phyloP scores from a whole-genome alignment of 2,888 invertebrate species.

The Nemotelus pantherinus region DNA sequence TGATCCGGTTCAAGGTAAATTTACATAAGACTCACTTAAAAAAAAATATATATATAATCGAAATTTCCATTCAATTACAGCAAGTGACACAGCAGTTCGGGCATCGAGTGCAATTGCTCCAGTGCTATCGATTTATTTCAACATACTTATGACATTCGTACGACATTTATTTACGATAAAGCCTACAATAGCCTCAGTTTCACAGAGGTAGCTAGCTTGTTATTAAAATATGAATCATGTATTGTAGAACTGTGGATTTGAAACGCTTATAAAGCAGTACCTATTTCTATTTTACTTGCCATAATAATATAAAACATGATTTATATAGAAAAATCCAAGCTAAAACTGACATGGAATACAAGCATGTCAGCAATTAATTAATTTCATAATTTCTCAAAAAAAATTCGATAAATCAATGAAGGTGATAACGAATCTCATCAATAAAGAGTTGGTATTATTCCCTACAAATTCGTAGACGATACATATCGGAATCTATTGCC shows the following conservation, averaged over 20 bases:
- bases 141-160: background rate
- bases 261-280: conserved; percentile 15
- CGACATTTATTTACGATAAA: background rate
- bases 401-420: background rate
- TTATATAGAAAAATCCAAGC: background rate
- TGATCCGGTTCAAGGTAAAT: conserved; percentile 76
- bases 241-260: background rate
- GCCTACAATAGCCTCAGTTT: background rate
- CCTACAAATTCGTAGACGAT: conserved; percentile 45
- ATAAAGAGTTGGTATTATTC: conserved; percentile 1
- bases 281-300: conserved; percentile 24
- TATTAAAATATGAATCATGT: conserved; percentile 2
- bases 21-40: conserved; percentile 65
- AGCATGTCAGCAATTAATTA: background rate
- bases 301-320: conserved; percentile 13
- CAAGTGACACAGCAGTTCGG: conserved; percentile 56
- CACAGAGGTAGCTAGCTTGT: conserved; percentile 29
- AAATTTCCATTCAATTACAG: conserved; percentile 65
- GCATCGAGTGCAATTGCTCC: conserved; percentile 45
- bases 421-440: background rate
- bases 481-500: conserved; percentile 52
- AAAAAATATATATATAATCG: conserved; percentile 64
- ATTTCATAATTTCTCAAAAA: conserved; percentile 24
- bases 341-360: background rate
- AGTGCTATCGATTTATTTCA: conserved; percentile 3